These are phyloP conservation scores for Crotalus horridus DNA, from an alignment of 2,113 vertebrate genomes.

Conservation along the genomic window DNA sequence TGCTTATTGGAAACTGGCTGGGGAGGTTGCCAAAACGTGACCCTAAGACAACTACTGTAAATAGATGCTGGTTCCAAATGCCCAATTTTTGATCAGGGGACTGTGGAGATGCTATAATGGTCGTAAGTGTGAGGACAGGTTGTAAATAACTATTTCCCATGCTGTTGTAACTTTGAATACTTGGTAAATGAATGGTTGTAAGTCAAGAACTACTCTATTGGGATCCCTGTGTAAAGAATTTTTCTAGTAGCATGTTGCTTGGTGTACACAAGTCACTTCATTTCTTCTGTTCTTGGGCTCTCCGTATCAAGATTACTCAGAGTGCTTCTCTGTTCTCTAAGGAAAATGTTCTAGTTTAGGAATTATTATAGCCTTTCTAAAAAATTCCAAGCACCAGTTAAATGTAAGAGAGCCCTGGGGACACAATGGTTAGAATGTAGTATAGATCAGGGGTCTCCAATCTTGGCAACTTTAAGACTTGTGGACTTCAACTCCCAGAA, in stretches of 20 bases:
- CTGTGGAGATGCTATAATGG: too few species aligned
- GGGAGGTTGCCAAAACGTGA: not conserved
- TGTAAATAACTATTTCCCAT: too few species aligned
- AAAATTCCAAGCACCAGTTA: not conserved
- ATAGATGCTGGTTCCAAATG: too few species aligned
- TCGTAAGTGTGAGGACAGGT: too few species aligned
- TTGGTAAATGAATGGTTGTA: not conserved
- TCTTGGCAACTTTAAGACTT: too few species aligned
- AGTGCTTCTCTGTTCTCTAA: not conserved
- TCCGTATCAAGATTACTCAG: not conserved
- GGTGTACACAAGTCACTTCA: not conserved
- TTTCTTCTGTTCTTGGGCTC: not conserved
- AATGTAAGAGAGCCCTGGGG: too few species aligned
- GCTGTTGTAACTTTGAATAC: too few species aligned
- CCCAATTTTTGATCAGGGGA: too few species aligned
- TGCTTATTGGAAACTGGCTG: not conserved
- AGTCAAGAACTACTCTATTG: not conserved
- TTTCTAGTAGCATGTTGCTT: not conserved
- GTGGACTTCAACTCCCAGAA: too few species aligned
- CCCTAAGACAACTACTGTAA: too few species aligned
- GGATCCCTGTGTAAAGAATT: not conserved
- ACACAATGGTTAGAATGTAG: too few species aligned
- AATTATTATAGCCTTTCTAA: not conserved
- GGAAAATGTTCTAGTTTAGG: not conserved
- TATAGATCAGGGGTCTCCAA: too few species aligned